Evolutionary conservation across 2,888 invertebrate genomes (phyloP), one percentile per base, ranked within the genome.

Genomic region (Zaprionus lineosus): DNA sequence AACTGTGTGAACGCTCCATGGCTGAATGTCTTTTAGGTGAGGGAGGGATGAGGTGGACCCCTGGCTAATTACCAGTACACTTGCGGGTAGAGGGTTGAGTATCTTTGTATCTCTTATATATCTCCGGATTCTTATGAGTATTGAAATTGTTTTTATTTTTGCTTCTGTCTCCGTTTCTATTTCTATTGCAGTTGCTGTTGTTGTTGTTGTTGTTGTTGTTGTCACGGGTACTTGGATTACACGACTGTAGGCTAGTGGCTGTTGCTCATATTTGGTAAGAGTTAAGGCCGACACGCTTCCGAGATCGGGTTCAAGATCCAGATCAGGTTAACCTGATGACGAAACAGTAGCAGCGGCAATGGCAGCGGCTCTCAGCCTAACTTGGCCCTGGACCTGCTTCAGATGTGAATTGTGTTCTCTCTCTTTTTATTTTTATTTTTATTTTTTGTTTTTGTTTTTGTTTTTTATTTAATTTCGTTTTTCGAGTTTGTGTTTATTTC

Each of bases 1-100:
- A 82, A 36, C 81, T 82, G n/a, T 69, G 75, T 24, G 81, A 85
- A 5, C 81, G 86, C 19, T 82, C 81, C 81, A 82, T 81, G 14
- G 16, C 41, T 4, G 14, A 24, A 4, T 8, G n/a, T n/a, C 6
- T 40, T 36, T 6, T 21, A 1, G n/a, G 40, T n/a, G 34, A 15
- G 14, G 2, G 39, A 8, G 39, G 3, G 14, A n/a, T n/a, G n/a
- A n/a, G n/a, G n/a, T n/a, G n/a, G n/a, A n/a, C n/a, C n/a, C n/a
- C n/a, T n/a, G n/a, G n/a, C n/a, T n/a, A n/a, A n/a, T n/a, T n/a
- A n/a, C n/a, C n/a, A n/a, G n/a, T n/a, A n/a, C n/a, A n/a, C n/a
- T n/a, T n/a, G n/a, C n/a, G n/a, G n/a, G n/a, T n/a, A n/a, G n/a
- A n/a, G n/a, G n/a, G n/a, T n/a, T n/a, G n/a, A n/a, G n/a, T n/a